These are phyloP conservation scores for Thaumatotibia leucotreta DNA, from an alignment of 1,140 invertebrate species.

Conservation along the genomic window DNA sequence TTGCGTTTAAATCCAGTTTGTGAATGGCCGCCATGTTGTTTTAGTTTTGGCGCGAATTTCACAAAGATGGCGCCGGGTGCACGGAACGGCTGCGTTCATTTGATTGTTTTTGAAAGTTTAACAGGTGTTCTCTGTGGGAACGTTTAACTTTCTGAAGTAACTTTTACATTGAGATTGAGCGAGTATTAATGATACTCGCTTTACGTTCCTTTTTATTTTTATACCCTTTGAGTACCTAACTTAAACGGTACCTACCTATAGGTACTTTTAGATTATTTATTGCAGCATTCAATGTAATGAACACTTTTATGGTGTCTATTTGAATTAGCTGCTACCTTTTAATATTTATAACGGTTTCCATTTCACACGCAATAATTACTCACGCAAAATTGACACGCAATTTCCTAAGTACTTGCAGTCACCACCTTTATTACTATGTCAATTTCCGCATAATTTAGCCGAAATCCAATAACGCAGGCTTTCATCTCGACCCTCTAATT, in stretches of 20 bases:
- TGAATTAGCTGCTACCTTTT: neutral
- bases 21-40: slow-evolving; percentile 46
- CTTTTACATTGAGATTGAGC: slow-evolving; percentile 12
- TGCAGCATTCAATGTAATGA: too few relatives aligned
- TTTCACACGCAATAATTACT: too few relatives aligned
- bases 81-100: slow-evolving; percentile 10
- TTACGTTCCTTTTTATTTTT: neutral
- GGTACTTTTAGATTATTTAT: too few relatives aligned
- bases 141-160: slow-evolving; percentile 3
- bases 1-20: slow-evolving; percentile 62
- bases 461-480: slow-evolving; percentile 1
- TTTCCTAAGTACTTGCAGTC: neutral
- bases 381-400: neutral
- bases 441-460: slow-evolving; percentile 1
- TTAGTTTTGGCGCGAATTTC: slow-evolving; percentile 56
- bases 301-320: too few relatives aligned
- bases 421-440: neutral
- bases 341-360: too few relatives aligned
- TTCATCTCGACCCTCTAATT: slow-evolving; percentile 9
- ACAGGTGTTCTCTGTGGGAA: slow-evolving; percentile 7
- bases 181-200: neutral
- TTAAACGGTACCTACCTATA: too few relatives aligned
- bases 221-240: neutral
- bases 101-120: slow-evolving; percentile 12
- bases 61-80: slow-evolving; percentile 46